Base-by-base conservation (phyloP, 2,797 vertebrate species). In the Rhinophrynus dorsalis region DNA sequence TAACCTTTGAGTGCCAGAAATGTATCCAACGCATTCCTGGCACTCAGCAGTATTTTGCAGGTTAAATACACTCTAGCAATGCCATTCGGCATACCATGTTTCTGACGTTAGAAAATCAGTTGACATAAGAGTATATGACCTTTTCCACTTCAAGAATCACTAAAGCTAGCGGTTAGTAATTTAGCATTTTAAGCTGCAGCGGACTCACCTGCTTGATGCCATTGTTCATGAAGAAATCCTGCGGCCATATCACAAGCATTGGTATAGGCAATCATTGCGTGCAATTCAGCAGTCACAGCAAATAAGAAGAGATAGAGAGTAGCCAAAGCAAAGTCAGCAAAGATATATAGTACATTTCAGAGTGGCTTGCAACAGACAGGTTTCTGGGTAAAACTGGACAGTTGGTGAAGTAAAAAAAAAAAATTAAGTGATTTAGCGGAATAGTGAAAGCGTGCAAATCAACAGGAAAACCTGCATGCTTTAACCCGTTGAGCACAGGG, bases 221-320 rank as follows among this genome's bases (percentile, higher is more conserved):
- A 94, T 89, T 94, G 93, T 93, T 94, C 93, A 93, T 89, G 93
- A 96, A 96, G 95, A 98, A 99, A 92, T 99, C 97, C 97, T 99
- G 94, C 83, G 89, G 94, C 90, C 94, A 94, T 87, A 92, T 92
- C 91, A 90, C 95, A 95, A 92, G 96, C 96, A 92, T 94, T 93
- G 90, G 91, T 93, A 97, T 86, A 90, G 86, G 89, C 82, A 87
- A 89, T 80, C 81, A 89, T 92, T 83, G 92, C 85, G 92, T 87
- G 90, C 91, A 90, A 88, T 94, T 93, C 92, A 80, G 92, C 93
- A 88, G 90, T 77, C 85, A 91, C 45, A 90, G 93, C 87, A 79
- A 86, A 86, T 50, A 44, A 59, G 50, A 84, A 66, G 7, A 44
- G 48, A 48, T 52, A 68, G 52, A 76, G 62, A 74, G 67, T 64